A percentile compares a stretch with the other conserved stretches of the same genome.
Conservation (phyloP, 2,888 invertebrate genomes). For the Tetrapedia diversipes region DNA sequence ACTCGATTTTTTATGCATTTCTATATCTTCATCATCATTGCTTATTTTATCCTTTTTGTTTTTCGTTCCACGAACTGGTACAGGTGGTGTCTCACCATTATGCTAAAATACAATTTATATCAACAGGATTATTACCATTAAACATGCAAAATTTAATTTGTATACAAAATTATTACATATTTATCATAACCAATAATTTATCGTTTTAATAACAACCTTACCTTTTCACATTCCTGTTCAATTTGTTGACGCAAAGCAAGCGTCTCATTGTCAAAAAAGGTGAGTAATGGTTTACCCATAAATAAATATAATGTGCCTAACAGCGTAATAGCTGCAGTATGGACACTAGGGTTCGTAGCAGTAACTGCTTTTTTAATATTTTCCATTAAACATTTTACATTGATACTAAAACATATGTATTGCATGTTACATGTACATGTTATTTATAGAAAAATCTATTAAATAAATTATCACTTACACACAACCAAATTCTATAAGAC, state of each 20-base stretch:
- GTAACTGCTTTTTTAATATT: constrained; percentile 92
- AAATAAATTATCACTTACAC: constrained; percentile 84
- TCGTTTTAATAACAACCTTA: constrained; percentile 80
- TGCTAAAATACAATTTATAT: constrained; percentile 50
- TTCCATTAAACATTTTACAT: constrained; percentile 89
- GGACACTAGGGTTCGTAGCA: constrained; percentile 93
- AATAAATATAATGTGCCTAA: constrained; percentile 92
- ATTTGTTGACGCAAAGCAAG: constrained; percentile 92
- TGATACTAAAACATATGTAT: constrained; percentile 83
- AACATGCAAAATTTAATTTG: too few relatives aligned
- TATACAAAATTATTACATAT: neutral
- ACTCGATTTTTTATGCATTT: constrained; percentile 81
- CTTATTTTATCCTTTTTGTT: constrained; percentile 64
- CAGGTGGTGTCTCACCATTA: constrained; percentile 73
- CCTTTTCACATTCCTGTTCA: constrained; percentile 93
- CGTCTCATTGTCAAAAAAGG: constrained; percentile 94
- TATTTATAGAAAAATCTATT: neutral
- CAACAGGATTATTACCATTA: neutral
- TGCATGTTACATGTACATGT: constrained; percentile 14
- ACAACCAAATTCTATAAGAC: constrained; percentile 94
- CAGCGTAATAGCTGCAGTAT: constrained; percentile 90
- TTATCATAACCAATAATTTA: neutral
- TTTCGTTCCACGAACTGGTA: constrained; percentile 73
- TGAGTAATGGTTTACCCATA: constrained; percentile 89
- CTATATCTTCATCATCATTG: constrained; percentile 83